These are phyloP conservation scores for Potorous gilbertii DNA, from an alignment of 2,797 vertebrate species.

Conservation along the genomic window DNA sequence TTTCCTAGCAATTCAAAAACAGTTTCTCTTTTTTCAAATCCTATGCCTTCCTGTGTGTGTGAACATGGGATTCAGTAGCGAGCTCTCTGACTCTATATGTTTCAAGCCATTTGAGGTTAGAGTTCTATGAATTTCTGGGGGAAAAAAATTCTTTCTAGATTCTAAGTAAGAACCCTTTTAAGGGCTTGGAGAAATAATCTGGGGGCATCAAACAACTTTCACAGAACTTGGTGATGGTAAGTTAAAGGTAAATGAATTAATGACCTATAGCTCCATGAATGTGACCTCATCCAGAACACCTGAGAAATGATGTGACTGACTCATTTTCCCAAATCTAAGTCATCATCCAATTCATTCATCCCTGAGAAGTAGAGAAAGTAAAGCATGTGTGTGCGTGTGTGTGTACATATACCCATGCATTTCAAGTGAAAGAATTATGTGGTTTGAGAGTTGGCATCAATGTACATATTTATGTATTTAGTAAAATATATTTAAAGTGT, in stretches of 20 bases:
- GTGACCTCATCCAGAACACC: slow-evolving; percentile 33
- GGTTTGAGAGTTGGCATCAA: not conserved
- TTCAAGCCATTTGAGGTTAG: not conserved
- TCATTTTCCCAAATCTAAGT: slow-evolving; percentile 26
- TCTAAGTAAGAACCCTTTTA: slow-evolving; percentile 9
- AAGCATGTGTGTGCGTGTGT: slow-evolving; percentile 13
- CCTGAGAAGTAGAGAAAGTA: slow-evolving; percentile 26
- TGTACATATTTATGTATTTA: not conserved
- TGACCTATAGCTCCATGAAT: not conserved
- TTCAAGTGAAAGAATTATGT: not conserved
- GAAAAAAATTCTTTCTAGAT: not conserved
- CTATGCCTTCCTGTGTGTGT: not conserved
- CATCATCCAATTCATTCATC: slow-evolving; percentile 18
- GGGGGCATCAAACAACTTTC: not conserved
- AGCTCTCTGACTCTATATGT: not conserved
- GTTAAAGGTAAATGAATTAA: slow-evolving; percentile 46
- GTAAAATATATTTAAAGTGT: not conserved
- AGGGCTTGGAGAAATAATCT: slow-evolving; percentile 19
- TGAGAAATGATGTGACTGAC: slow-evolving; percentile 40
- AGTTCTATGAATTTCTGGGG: slow-evolving; percentile 20
- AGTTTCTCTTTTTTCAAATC: slow-evolving; percentile 1
- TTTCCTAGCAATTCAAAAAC: not conserved
- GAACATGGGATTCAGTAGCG: not conserved
- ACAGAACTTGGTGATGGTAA: slow-evolving; percentile 19
- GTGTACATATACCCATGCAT: not conserved